These are phyloP conservation scores for Sesia bembeciformis DNA, from an alignment of 2,888 invertebrate genomes.

Conservation along the genomic window DNA sequence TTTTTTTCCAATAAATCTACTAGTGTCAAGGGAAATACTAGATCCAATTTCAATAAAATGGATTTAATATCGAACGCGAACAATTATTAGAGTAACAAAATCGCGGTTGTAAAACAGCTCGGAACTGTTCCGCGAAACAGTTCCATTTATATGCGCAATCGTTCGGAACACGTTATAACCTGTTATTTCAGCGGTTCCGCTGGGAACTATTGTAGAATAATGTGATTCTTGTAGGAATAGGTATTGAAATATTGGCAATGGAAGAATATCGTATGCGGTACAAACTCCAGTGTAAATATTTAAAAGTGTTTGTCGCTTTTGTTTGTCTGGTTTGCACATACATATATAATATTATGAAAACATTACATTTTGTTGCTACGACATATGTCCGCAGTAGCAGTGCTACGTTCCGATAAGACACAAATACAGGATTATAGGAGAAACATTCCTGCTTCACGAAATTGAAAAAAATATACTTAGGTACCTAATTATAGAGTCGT, in stretches of 20 bases:
- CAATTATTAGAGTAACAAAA: neutral
- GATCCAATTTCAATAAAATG: neutral
- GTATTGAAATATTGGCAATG: neutral
- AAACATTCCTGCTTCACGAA: no score
- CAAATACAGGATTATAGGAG: no score
- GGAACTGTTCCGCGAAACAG: conserved; percentile 1
- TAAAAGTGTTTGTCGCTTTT: no score
- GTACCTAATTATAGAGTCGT: no score
- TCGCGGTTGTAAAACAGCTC: neutral
- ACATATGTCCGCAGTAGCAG: no score
- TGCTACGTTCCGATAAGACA: no score
- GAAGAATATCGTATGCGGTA: neutral
- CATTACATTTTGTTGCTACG: no score
- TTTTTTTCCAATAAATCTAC: no score
- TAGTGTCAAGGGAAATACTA: neutral
- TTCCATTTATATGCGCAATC: conserved; percentile 9
- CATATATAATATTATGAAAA: no score
- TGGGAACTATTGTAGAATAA: neutral
- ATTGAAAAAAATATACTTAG: no score
- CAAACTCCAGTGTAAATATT: neutral
- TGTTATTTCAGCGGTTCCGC: neutral
- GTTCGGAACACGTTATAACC: conserved; percentile 4
- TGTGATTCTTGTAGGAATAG: neutral
- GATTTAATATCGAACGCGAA: neutral
- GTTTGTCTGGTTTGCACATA: no score